phyloP scores from a whole-genome alignment of 2,888 invertebrate genomes.

The Girardia tigrina region DNA sequence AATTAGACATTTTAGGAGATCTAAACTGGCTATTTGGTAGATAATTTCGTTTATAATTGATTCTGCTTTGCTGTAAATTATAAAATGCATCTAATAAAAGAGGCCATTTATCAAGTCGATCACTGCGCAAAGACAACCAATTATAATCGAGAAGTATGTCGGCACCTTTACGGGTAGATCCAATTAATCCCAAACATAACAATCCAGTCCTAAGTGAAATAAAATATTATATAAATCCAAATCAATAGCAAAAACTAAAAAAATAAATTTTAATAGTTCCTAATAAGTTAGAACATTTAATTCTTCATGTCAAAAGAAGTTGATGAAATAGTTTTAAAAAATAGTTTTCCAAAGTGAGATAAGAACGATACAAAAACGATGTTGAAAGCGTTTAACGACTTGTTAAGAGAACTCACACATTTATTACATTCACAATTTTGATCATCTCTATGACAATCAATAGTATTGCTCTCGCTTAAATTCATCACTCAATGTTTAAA shows the following conservation, averaged over 20 bases:
- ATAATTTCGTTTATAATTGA: neutral
- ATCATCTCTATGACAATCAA: no score
- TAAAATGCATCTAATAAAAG: conserved; percentile 16
- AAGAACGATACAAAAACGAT: no score
- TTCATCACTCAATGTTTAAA: no score
- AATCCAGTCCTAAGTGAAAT: neutral
- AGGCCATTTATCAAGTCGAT: conserved; percentile 29
- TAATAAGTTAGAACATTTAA: no score
- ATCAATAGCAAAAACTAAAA: neutral
- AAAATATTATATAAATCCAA: neutral
- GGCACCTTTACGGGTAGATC: conserved; percentile 25
- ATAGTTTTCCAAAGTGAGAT: no score
- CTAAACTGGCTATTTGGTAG: neutral
- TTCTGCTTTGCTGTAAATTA: neutral
- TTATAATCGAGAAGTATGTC: neutral
- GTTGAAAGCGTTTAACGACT: no score
- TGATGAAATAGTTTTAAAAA: no score
- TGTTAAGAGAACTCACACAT: no score
- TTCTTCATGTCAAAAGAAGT: no score
- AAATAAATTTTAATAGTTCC: neutral
- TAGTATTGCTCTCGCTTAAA: no score
- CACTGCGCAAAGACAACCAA: conserved; percentile 21
- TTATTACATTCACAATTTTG: no score
- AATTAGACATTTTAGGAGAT: neutral
- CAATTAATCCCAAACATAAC: conserved; percentile 11